phyloP scores from a whole-genome alignment of 2,888 invertebrate species.

The Thereva nobilitata region DNA sequence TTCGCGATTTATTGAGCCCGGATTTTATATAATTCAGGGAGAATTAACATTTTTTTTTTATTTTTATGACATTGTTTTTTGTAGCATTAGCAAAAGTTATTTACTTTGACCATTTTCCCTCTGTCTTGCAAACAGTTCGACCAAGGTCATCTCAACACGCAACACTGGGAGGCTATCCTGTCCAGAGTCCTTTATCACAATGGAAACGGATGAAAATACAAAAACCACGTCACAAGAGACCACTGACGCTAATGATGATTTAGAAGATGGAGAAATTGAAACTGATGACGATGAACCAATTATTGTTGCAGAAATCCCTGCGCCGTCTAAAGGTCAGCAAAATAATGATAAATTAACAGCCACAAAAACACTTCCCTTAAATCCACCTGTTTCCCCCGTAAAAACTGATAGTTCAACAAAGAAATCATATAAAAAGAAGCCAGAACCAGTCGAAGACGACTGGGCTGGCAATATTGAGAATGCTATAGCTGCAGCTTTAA shows the following conservation, averaged over 20 bases:
- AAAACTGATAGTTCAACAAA: slow-evolving; percentile 10
- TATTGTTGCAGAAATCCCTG: slow-evolving; percentile 16
- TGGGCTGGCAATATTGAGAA: slow-evolving; percentile 80
- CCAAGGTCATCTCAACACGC: too few species aligned
- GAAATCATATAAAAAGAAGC: slow-evolving; percentile 3
- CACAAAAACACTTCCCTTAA: background rate
- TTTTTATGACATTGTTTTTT: too few species aligned
- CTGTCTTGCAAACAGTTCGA: too few species aligned
- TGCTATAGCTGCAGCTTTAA: slow-evolving; percentile 74
- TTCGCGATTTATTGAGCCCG: too few species aligned
- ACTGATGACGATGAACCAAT: slow-evolving; percentile 58
- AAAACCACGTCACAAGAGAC: too few species aligned
- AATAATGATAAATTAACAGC: background rate
- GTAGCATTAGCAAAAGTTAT: too few species aligned
- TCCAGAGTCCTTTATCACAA: too few species aligned
- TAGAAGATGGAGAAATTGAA: slow-evolving; percentile 88
- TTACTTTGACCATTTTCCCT: too few species aligned
- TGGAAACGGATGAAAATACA: too few species aligned
- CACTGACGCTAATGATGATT: slow-evolving; percentile 62
- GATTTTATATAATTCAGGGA: too few species aligned
- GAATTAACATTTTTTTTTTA: too few species aligned
- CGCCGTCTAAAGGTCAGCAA: background rate
- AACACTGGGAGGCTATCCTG: too few species aligned
- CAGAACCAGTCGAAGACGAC: slow-evolving; percentile 62
- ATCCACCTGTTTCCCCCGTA: background rate